A percentile compares a stretch with the other conserved stretches of the same genome.
These are phyloP conservation scores for Pseudochaenichthys georgianus DNA, from an alignment of 2,797 vertebrate genomes.

Conservation along the genomic window DNA sequence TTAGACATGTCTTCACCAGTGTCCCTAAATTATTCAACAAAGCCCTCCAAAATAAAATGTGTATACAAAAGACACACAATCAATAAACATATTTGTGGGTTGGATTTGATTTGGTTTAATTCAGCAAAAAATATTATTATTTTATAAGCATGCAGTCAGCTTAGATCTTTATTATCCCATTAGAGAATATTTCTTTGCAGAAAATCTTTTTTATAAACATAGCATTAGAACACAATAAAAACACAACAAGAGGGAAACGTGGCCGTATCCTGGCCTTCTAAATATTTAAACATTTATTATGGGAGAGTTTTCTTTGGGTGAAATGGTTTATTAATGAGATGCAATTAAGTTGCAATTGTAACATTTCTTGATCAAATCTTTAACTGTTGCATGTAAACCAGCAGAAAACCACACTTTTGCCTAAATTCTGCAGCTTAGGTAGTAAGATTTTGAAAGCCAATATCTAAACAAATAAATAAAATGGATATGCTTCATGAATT, in stretches of 20 bases:
- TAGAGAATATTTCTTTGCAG: background rate
- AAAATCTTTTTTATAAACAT: background rate
- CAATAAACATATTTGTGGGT: background rate
- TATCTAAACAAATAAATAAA: background rate
- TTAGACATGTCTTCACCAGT: background rate
- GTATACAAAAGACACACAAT: background rate
- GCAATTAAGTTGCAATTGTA: background rate
- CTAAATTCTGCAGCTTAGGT: background rate
- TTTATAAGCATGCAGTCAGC: background rate
- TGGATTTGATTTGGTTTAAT: background rate
- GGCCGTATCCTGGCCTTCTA: background rate
- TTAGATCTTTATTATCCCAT: conserved; percentile 5
- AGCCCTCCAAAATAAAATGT: background rate
- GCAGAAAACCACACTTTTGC: background rate
- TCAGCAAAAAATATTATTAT: background rate
- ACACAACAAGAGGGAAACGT: background rate
- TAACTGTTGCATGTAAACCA: background rate
- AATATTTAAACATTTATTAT: conserved; percentile 14
- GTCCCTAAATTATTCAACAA: background rate
- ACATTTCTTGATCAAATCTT: background rate
- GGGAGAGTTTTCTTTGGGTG: conserved; percentile 8
- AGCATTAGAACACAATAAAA: background rate
- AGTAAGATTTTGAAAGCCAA: background rate
- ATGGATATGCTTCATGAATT: background rate
- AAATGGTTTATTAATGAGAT: conserved; percentile 10